phyloP scores from a whole-genome alignment of 1,140 invertebrate genomes.

The Oreohelix idahoensis region DNA sequence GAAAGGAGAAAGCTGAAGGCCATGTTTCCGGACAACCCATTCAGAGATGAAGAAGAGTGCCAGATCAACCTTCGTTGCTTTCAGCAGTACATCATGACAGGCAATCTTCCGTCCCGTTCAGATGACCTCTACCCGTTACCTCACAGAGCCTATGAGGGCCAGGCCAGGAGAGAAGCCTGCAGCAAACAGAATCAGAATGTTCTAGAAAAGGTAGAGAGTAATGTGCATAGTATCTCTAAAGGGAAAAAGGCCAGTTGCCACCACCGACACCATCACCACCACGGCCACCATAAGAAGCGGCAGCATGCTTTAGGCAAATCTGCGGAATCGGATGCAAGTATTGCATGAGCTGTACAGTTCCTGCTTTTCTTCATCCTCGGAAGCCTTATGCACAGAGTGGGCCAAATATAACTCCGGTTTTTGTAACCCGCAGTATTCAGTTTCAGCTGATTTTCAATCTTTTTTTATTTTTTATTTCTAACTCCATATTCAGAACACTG shows the following conservation, averaged over 20 bases:
- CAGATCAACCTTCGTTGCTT: conserved; percentile 84
- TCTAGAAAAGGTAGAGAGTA: conserved; percentile 19
- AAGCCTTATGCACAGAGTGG: background rate
- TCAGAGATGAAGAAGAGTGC: conserved; percentile 85
- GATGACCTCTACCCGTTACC: conserved; percentile 58
- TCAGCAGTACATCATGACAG: conserved; percentile 73
- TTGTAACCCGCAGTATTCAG: background rate
- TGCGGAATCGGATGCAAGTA: conserved; percentile 16
- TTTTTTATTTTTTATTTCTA: background rate
- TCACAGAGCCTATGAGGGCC: conserved; percentile 56
- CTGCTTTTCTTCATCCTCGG: background rate
- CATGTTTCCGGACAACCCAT: conserved; percentile 84
- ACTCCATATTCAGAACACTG: background rate
- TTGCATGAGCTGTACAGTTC: background rate
- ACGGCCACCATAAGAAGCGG: conserved; percentile 23
- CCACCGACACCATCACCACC: conserved; percentile 33
- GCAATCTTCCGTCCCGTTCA: conserved; percentile 40
- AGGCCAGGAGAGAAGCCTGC: background rate
- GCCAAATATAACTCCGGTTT: background rate
- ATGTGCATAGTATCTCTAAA: background rate
- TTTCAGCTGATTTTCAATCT: background rate
- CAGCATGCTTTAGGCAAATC: background rate
- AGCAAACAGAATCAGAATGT: background rate
- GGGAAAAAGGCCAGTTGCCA: background rate
- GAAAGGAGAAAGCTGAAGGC: conserved; percentile 87